Base-by-base conservation (phyloP, 2,113 vertebrate species). In the Brachyistius frenatus region DNA sequence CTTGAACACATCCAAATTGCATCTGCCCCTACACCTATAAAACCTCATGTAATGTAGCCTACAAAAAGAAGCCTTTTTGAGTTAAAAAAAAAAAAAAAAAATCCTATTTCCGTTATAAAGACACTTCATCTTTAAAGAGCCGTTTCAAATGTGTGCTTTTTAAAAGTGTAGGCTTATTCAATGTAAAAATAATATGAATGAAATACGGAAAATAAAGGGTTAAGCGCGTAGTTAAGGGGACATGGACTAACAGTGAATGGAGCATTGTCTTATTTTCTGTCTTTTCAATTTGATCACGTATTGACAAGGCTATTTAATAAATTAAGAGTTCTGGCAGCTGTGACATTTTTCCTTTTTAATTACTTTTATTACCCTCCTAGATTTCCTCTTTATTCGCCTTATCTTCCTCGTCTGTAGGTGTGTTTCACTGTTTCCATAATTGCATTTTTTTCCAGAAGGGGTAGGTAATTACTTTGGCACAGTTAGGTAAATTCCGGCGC, bases 391-490 rank as follows among this genome's bases (percentile, higher is more conserved):
- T 79, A 85, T 88, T 83, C 52, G 60, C 69, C 80, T 80, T 64
- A 33, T 66, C 47, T 64, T 36, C n/a, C n/a, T 41, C 61, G 62
- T 83, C 78, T 73, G 69, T 63, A 89, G 62, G 74, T 81, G 73
- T 41, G 67, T 80, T 87, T 79, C 3, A 66, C 63, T 84, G 70
- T 86, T 64, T 83, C 73, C 60, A 13, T 85, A 83, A 90, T 87
- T 90, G 83, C 60, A 32, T 23, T 50, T n/a, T 50, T 67, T 73
- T 83, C 37, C 70, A 71, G 68, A 53, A 75, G 78, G 73, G 67
- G 16, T 37, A 7, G 81, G 76, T 91, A 89, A 93, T 90, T 87
- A 91, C 88, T 88, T 66, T 85, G 84, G 72, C 85, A 73, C 84
- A 81, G 75, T 3, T 66, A 92, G 86, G 87, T 91, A 81, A 82